These are phyloP conservation scores for Sebastes schlegelii DNA, from an alignment of 2,113 vertebrate species.

Conservation along the genomic window DNA sequence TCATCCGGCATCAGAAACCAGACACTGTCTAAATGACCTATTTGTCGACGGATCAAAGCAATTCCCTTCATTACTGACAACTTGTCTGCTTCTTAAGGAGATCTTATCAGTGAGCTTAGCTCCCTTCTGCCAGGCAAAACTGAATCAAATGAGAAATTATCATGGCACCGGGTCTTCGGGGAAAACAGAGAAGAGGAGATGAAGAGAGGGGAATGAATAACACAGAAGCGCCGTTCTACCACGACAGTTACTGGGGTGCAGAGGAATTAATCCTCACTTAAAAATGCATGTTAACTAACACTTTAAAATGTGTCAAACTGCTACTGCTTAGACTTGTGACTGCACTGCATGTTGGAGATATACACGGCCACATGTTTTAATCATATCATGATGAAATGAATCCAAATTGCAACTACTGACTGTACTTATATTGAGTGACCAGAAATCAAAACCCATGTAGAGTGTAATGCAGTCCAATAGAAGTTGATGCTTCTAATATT, in stretches of 20 bases:
- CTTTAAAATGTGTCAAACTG: conserved; percentile 39
- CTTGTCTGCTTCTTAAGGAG: conserved; percentile 82
- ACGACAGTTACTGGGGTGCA: conserved; percentile 35
- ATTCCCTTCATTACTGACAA: conserved; percentile 85
- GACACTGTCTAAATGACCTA: conserved; percentile 83
- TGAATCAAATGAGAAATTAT: conserved; percentile 81
- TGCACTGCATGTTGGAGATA: conserved; percentile 1
- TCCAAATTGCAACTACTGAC: no score
- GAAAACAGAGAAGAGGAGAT: conserved; percentile 64
- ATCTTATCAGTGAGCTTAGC: conserved; percentile 82
- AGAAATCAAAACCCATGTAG: neutral
- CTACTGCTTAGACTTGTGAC: neutral
- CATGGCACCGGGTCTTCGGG: conserved; percentile 70
- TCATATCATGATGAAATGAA: neutral
- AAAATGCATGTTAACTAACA: conserved; percentile 59
- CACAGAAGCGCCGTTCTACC: conserved; percentile 38
- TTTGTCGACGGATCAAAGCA: conserved; percentile 85
- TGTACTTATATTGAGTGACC: neutral
- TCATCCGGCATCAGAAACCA: conserved; percentile 74
- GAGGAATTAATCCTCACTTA: conserved; percentile 52
- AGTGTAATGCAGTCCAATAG: neutral
- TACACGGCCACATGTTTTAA: neutral
- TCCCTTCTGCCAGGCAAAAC: conserved; percentile 77
- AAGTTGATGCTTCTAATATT: neutral
- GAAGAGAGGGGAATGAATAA: conserved; percentile 64